Evolutionary conservation across 2,113 vertebrate genomes (phyloP).

Genomic region (Zosterops pallidus): DNA sequence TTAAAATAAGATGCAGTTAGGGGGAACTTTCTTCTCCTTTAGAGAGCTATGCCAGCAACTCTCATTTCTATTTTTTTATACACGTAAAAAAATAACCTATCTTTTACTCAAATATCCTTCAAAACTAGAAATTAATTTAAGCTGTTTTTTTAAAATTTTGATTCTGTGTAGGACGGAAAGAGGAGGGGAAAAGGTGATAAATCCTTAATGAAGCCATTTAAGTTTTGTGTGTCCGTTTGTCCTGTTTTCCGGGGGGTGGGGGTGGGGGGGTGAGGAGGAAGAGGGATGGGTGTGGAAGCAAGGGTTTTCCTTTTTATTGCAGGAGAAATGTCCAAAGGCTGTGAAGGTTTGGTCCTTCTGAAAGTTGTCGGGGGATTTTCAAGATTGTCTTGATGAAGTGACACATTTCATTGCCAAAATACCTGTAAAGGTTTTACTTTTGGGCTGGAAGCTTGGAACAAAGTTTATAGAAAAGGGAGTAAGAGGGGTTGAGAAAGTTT

Average conservation of each 20-base stretch:
- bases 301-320: neutral
- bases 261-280: no score
- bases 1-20: neutral
- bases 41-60: neutral
- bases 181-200: neutral
- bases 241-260: neutral
- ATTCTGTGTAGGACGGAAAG: neutral
- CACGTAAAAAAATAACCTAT: neutral
- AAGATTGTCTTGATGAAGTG: neutral
- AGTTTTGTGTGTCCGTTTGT: neutral
- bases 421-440: constrained; percentile 31
- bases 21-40: neutral
- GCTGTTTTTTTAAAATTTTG: neutral
- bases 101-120: neutral
- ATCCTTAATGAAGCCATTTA: neutral
- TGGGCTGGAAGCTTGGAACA: neutral
- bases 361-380: neutral
- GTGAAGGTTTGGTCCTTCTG: neutral
- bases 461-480: neutral
- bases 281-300: neutral
- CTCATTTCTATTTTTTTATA: neutral
- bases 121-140: neutral
- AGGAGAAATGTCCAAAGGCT: neutral
- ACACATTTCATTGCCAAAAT: constrained; percentile 48
- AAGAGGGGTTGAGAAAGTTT: neutral